These are phyloP conservation scores for Popillia japonica DNA, from an alignment of 1,140 invertebrate species.

Conservation along the genomic window DNA sequence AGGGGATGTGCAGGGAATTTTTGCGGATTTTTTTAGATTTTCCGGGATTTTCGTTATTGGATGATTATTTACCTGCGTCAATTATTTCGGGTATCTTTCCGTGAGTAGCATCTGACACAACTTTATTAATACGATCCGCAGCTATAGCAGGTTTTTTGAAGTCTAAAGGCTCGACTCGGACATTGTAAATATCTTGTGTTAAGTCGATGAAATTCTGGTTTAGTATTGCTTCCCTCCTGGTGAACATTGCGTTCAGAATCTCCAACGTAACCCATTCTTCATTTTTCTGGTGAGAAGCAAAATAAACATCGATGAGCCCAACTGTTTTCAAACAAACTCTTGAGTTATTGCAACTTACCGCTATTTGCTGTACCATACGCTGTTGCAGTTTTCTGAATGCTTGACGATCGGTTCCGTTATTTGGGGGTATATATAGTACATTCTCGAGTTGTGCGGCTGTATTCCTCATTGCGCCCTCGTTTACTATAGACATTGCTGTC, in stretches of 20 bases:
- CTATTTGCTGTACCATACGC: constrained; percentile 56
- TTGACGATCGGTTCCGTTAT: constrained; percentile 48
- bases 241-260: constrained; percentile 55
- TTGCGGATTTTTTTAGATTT: not conserved
- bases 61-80: constrained; percentile 60
- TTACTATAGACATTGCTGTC: constrained; percentile 63
- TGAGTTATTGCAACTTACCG: constrained; percentile 54
- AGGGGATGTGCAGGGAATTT: not conserved
- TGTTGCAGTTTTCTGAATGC: constrained; percentile 56
- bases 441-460: constrained; percentile 59
- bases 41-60: not conserved
- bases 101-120: constrained; percentile 69
- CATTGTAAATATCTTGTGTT: constrained; percentile 62
- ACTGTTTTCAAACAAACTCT: too few species aligned
- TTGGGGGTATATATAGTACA: constrained; percentile 54
- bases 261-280: constrained; percentile 49
- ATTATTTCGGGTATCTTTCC: constrained; percentile 73
- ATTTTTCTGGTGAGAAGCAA: not conserved
- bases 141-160: constrained; percentile 64
- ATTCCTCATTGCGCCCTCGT: constrained; percentile 61
- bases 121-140: constrained; percentile 69
- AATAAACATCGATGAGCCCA: too few species aligned
- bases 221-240: constrained; percentile 49
- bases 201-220: constrained; percentile 50
- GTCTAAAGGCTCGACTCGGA: constrained; percentile 66